Conservation (phyloP, 1,140 invertebrate species). For the Ruditapes philippinarum region DNA sequence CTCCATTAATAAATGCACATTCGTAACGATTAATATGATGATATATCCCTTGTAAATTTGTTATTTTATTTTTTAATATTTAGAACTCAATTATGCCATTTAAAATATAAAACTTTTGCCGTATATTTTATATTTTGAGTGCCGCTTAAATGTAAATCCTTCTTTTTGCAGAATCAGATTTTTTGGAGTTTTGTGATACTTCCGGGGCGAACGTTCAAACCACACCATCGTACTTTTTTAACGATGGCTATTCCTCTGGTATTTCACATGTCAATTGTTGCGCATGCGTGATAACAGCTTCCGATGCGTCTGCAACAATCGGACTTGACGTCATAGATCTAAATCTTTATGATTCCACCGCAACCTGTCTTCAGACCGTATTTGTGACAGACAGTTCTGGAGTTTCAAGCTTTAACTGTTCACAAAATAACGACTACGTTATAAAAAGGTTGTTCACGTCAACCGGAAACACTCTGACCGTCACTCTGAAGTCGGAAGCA, state of each 20-base stretch:
- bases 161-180: constrained; percentile 3
- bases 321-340: constrained; percentile 21
- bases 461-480: background rate
- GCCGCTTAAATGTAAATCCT: too few relatives aligned
- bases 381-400: background rate
- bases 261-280: constrained; percentile 45
- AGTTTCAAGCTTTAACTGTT: background rate
- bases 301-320: constrained; percentile 39
- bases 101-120: too few relatives aligned
- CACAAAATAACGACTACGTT: constrained; percentile 16
- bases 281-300: constrained; percentile 50
- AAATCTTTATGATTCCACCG: constrained; percentile 2
- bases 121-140: too few relatives aligned
- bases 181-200: constrained; percentile 28
- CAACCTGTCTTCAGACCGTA: constrained; percentile 23
- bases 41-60: too few relatives aligned
- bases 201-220: background rate
- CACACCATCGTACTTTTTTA: constrained; percentile 5
- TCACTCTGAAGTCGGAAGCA: constrained; percentile 25
- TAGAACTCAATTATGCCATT: too few relatives aligned
- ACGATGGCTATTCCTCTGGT: constrained; percentile 29
- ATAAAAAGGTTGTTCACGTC: constrained; percentile 6
- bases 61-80: too few relatives aligned
- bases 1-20: too few relatives aligned
- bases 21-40: too few relatives aligned